Base-by-base conservation (phyloP, 2,888 invertebrate species). In the Dryobotodes eremita region DNA sequence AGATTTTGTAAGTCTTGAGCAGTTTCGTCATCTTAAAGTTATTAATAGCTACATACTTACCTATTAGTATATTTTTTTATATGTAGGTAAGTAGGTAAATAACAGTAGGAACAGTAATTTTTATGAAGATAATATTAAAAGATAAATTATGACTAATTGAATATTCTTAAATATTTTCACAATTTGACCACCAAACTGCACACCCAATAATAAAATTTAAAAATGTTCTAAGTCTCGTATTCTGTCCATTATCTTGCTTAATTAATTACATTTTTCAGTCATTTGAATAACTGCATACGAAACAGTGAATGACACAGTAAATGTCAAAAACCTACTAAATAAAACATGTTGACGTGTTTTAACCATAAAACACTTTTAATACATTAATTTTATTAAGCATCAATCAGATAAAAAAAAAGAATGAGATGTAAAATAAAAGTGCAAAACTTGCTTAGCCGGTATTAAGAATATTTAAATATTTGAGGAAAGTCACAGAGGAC, bases 361-460 rank as follows among this genome's bases (percentile, higher is more conserved):
- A 84, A 79, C 53, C 81, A 86, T 84, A 84, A 87, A 86, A 87
- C 73, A 80, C 75, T 77, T 83, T 74, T 72, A 81, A 86, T 77
- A 81, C 42, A 84, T 78, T n/a, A n/a, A n/a, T n/a, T 87, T 80
- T 83, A 85, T 79, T 81, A 64, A 64, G 48, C 53, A 64, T 74
- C 62, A 83, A 71, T 77, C 64, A 20, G 11, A 71, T 68, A 71
- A 73, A 84, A 68, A 48, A 50, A 75, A 73, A 74, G n/a, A 71
- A 13, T 42, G 69, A 74, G 57, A 46, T 80, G 72, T 78, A 62
- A 78, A 86, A 64, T 79, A 11, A 42, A 77, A 73, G n/a, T 73
- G 53, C 65, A 70, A 76, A 82, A 85, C 71, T 79, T 70, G 78
- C 72, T 86, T 71, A 53, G 23, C 23, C 23, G 55, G 57, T 77